Conservation (phyloP, 1,140 invertebrate genomes). For the Brachionus manjavacas region DNA sequence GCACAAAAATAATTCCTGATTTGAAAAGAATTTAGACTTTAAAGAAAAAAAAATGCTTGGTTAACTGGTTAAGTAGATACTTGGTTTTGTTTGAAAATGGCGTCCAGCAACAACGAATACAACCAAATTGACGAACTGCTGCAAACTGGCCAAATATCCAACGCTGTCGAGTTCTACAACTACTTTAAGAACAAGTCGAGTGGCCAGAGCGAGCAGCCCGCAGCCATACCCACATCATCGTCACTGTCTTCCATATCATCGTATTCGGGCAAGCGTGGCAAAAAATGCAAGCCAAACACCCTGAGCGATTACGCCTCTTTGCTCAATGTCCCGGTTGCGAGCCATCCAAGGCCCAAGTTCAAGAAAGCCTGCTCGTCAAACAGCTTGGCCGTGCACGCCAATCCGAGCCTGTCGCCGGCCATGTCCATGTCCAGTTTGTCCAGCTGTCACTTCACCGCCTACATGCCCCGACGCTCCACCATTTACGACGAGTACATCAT, state of each 20-base stretch:
- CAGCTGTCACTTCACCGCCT: neutral
- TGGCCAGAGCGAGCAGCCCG: neutral
- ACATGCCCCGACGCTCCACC: neutral
- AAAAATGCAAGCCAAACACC: neutral
- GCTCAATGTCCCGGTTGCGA: neutral
- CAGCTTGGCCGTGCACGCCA: neutral
- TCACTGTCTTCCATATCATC: constrained; percentile 7
- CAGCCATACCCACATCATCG: neutral
- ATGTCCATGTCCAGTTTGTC: neutral
- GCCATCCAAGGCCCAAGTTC: neutral
- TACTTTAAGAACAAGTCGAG: constrained; percentile 33
- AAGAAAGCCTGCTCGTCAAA: constrained; percentile 5
- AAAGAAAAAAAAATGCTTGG: neutral
- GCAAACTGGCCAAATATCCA: constrained; percentile 20
- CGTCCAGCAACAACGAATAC: neutral
- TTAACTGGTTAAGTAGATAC: neutral
- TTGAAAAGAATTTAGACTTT: neutral
- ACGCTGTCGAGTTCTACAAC: constrained; percentile 42
- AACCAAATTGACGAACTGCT: constrained; percentile 38
- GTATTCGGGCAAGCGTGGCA: neutral
- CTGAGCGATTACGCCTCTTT: neutral
- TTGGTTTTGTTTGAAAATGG: neutral
- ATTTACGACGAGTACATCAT: constrained; percentile 22
- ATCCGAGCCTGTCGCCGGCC: neutral
- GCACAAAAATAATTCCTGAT: neutral